A percentile compares a stretch with the other conserved stretches of the same genome.
phyloP scores from a whole-genome alignment of 2,797 vertebrate genomes.

The Varecia variegata region DNA sequence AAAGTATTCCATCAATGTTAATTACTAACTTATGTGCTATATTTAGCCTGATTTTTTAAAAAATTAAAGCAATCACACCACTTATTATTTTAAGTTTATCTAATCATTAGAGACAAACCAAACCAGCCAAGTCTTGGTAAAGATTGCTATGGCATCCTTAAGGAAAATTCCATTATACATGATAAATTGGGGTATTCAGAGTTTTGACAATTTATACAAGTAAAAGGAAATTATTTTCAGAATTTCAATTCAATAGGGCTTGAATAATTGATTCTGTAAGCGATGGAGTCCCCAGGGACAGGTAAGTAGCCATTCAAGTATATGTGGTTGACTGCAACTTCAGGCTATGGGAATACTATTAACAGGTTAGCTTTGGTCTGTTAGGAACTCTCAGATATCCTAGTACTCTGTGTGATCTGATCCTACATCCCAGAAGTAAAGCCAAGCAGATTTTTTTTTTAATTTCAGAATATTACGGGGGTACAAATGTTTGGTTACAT shows the following conservation, averaged over 20 bases:
- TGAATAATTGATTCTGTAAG: slow-evolving; percentile 44
- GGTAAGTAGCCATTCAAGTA: not conserved
- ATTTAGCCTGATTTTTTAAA: not conserved
- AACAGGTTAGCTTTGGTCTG: not conserved
- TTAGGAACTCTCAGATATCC: not conserved
- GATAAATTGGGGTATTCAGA: slow-evolving; percentile 16
- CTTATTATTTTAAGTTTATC: slow-evolving; percentile 38
- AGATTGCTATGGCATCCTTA: not conserved
- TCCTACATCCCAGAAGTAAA: not conserved
- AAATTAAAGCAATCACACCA: not conserved
- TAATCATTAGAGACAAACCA: slow-evolving; percentile 53
- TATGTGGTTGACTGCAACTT: not conserved
- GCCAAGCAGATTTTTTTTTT: not conserved
- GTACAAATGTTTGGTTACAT: no score
- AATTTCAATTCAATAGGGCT: not conserved
- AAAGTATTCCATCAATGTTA: slow-evolving; percentile 50
- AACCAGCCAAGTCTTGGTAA: not conserved
- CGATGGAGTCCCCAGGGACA: not conserved
- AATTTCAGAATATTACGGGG: no score
- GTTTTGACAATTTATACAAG: slow-evolving; percentile 35
- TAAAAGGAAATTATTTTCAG: slow-evolving; percentile 54
- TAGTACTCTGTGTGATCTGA: not conserved
- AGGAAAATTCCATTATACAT: slow-evolving; percentile 31
- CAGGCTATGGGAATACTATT: not conserved
- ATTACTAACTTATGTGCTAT: slow-evolving; percentile 52